Conservation (phyloP, 2,888 invertebrate genomes). For the Philopedon plagiatum region DNA sequence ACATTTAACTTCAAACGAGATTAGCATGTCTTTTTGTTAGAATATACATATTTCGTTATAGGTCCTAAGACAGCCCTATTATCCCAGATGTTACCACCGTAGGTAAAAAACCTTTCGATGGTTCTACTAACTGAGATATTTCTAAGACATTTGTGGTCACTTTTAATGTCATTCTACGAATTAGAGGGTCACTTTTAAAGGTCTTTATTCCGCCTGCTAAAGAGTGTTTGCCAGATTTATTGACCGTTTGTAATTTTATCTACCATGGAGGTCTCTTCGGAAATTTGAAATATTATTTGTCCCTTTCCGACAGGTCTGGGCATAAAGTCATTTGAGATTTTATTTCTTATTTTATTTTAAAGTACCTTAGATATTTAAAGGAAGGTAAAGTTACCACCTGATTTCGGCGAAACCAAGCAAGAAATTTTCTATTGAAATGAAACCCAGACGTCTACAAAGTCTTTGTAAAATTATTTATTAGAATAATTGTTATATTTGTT, state of each 20-base stretch:
- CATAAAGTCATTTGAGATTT: slow-evolving; percentile 16
- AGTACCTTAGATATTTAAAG: not conserved
- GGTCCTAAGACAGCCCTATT: slow-evolving; percentile 15
- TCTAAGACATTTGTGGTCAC: slow-evolving; percentile 42
- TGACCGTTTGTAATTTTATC: slow-evolving; percentile 30
- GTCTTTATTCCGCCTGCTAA: slow-evolving; percentile 31
- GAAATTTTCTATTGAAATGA: not conserved
- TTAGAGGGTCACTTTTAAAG: slow-evolving; percentile 33
- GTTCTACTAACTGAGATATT: slow-evolving; percentile 33
- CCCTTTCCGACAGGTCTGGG: slow-evolving; percentile 1
- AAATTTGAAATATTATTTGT: slow-evolving; percentile 23
- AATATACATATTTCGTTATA: slow-evolving; percentile 6
- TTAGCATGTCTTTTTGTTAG: slow-evolving; percentile 14
- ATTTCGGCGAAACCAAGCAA: not conserved
- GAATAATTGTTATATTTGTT: no score
- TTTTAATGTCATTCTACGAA: slow-evolving; percentile 42
- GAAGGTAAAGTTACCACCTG: not conserved
- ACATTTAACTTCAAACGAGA: slow-evolving; percentile 12
- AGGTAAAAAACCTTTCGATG: slow-evolving; percentile 31
- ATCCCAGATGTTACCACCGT: slow-evolving; percentile 24
- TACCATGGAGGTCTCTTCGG: slow-evolving; percentile 34
- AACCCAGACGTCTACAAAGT: not conserved
- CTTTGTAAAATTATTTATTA: no score
- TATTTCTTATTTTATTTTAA: not conserved
- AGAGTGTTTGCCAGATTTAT: slow-evolving; percentile 42